These are phyloP conservation scores for Drosophila lacteicornis DNA, from an alignment of 1,140 invertebrate genomes.

Conservation along the genomic window DNA sequence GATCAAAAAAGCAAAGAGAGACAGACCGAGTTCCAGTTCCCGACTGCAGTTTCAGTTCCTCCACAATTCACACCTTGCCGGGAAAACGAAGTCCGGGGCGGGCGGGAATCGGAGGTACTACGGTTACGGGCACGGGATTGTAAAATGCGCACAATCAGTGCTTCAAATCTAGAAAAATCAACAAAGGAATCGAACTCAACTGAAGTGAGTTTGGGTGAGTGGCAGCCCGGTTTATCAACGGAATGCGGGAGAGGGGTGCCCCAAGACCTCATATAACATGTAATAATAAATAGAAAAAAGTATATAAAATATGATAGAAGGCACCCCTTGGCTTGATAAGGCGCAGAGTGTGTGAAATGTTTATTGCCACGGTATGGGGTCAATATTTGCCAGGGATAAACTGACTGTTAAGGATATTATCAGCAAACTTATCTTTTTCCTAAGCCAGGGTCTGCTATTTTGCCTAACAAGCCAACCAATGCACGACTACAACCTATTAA, in stretches of 20 bases:
- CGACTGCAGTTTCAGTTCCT: slow-evolving; percentile 21
- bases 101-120: slow-evolving; percentile 1
- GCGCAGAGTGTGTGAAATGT: slow-evolving; percentile 10
- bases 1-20: slow-evolving; percentile 63
- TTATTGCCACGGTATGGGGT: slow-evolving; percentile 10
- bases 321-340: slow-evolving; percentile 17
- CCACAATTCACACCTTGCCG: slow-evolving; percentile 69
- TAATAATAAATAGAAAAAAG: slow-evolving; percentile 60
- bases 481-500: background rate
- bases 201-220: slow-evolving; percentile 57
- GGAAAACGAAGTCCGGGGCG: background rate
- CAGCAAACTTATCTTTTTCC: slow-evolving; percentile 1
- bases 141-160: slow-evolving; percentile 79
- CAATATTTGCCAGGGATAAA: slow-evolving; percentile 56
- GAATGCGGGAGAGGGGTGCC: slow-evolving; percentile 24
- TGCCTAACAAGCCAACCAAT: background rate
- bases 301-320: slow-evolving; percentile 34
- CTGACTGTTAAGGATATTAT: slow-evolving; percentile 26
- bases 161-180: slow-evolving; percentile 82
- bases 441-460: background rate
- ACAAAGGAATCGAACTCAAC: slow-evolving; percentile 72
- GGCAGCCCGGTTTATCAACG: slow-evolving; percentile 53
- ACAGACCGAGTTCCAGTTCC: slow-evolving; percentile 52
- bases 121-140: slow-evolving; percentile 50
- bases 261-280: slow-evolving; percentile 41